phyloP scores from a whole-genome alignment of 1,140 invertebrate genomes.

The Brachystomella parvula region DNA sequence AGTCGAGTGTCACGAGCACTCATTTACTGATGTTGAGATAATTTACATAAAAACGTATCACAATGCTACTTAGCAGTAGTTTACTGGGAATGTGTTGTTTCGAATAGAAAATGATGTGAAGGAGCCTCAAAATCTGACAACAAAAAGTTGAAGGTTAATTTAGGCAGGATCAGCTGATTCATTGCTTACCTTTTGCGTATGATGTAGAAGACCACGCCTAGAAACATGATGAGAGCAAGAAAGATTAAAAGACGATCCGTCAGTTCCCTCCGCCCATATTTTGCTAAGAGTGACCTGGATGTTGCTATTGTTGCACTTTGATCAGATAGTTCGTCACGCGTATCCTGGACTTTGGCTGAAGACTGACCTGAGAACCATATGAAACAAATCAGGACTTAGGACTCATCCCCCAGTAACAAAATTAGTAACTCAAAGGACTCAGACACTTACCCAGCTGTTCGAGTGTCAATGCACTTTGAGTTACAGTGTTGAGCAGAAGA shows the following conservation, averaged over 20 bases:
- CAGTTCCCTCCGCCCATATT: constrained; percentile 84
- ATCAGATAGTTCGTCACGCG: constrained; percentile 71
- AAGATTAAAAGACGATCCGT: constrained; percentile 88
- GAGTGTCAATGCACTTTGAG: constrained; percentile 1
- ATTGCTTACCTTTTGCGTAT: constrained; percentile 79
- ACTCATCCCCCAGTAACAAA: not conserved
- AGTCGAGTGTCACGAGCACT: no score
- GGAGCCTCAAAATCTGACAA: no score
- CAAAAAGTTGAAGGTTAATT: no score
- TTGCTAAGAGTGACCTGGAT: constrained; percentile 80
- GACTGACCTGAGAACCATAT: not conserved
- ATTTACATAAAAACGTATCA: no score
- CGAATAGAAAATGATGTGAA: no score
- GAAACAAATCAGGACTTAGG: not conserved
- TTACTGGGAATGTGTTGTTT: no score
- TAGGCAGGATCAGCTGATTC: no score
- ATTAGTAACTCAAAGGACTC: not conserved
- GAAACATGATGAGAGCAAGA: constrained; percentile 83
- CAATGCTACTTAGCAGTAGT: no score
- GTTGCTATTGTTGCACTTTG: constrained; percentile 79
- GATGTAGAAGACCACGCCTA: constrained; percentile 83
- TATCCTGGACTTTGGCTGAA: constrained; percentile 51
- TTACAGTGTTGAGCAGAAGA: not conserved
- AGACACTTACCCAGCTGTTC: not conserved
- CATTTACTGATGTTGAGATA: no score